Percentiles rank a stretch among this genome's conserved stretches.
These are phyloP conservation scores for Arbacia lixula DNA, from an alignment of 53 echinoderm and acorn worm genomes.

Conservation along the genomic window DNA sequence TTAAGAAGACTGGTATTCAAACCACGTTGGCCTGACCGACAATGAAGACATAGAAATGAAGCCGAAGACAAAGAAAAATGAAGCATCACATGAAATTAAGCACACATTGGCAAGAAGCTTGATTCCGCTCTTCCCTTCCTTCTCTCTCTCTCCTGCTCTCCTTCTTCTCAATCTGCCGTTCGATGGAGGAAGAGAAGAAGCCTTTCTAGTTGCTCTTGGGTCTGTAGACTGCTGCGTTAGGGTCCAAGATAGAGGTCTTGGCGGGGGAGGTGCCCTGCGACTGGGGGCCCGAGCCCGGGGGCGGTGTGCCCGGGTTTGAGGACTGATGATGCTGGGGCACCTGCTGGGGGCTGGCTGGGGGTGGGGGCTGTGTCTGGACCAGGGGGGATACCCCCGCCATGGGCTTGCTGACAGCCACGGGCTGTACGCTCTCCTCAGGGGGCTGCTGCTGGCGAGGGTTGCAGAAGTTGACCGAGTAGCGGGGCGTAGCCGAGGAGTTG, in stretches of 20 bases:
- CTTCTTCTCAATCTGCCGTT: too few relatives aligned
- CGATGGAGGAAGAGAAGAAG: neutral
- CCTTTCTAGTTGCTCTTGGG: slow-evolving; percentile 91
- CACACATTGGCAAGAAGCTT: slow-evolving; percentile 50
- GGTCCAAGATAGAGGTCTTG: slow-evolving; percentile 82
- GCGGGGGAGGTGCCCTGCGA: slow-evolving; percentile 42
- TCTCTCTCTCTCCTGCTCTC: slow-evolving; percentile 6
- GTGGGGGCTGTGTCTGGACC: slow-evolving; percentile 39
- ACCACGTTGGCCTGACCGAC: too few relatives aligned
- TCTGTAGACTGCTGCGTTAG: slow-evolving; percentile 94
- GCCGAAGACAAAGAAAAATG: too few relatives aligned
- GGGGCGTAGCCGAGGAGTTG: slow-evolving; percentile 58
- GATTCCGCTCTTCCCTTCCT: neutral
- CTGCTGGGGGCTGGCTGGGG: slow-evolving; percentile 38
- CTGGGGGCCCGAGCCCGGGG: slow-evolving; percentile 50
- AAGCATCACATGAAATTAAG: slow-evolving; percentile 46
- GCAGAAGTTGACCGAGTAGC: slow-evolving; percentile 77
- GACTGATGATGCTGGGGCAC: slow-evolving; percentile 2
- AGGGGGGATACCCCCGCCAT: slow-evolving; percentile 52
- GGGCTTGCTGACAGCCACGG: slow-evolving; percentile 41
- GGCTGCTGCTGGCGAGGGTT: slow-evolving; percentile 20
- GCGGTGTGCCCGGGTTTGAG: slow-evolving; percentile 53
- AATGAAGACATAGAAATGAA: too few relatives aligned
- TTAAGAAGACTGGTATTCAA: too few relatives aligned
- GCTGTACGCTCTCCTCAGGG: slow-evolving; percentile 15